Base-by-base conservation (phyloP, 1,140 invertebrate species). In the Apis laboriosa region DNA sequence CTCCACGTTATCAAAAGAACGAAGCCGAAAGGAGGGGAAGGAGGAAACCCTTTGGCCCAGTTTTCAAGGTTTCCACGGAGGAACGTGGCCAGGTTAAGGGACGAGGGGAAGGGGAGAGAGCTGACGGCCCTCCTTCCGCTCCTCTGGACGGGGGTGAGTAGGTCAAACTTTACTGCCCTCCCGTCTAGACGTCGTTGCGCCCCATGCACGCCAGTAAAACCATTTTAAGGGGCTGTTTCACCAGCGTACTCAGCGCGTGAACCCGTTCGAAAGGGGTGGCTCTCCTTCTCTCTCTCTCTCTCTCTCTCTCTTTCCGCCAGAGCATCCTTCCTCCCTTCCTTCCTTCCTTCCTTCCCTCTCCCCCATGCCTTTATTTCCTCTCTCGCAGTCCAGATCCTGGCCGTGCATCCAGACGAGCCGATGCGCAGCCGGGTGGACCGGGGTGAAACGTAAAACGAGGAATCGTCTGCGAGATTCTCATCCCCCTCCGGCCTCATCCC, bases 151-250 rank as follows among this genome's bases (percentile, higher is more conserved):
- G 92, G 92, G 92, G 91, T 92, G 93, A 93, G 93, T 94, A 94
- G 93, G 93, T 93, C 93, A 94, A 94, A 94, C 93, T 94, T 93
- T 93, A 93, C 93, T 92, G 92, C 89, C 90, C 90, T 91, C 90
- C 89, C 90, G 93, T 94, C 93, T 94, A 94, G 93, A 93, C 93
- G 92, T 93, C 92, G 92, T 94, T 93, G 91, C 91, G 91, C 90
- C 89, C 91, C 92, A 92, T 94, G 90, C 91, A 90, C 90, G 91
- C 91, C 90, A 92, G 92, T 93, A 94, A 94, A 94, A 93, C 90
- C 91, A 91, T 94, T 94, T 93, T 93, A 94, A 93, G 93, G 93
- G 93, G 93, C 92, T 93, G 93, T 93, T 94, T 93, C 92, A 92
- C 90, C 92, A 90, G 91, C 91, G 91, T 90, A 92, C 92, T 93